Conservation (phyloP, 2,888 invertebrate genomes). For the Microctonus hyperodae region DNA sequence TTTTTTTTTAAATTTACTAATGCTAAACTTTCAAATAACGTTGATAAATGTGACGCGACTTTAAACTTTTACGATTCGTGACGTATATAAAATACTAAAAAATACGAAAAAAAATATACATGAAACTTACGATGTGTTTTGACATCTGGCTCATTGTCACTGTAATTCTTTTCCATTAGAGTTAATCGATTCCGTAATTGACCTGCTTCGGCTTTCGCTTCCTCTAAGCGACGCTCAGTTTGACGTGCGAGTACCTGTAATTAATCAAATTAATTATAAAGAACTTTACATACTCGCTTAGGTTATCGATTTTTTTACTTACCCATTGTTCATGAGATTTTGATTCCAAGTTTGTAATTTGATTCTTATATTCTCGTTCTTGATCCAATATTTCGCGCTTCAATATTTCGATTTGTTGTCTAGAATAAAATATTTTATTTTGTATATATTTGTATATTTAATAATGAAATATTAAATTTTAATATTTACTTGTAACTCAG, state of each 20-base stretch:
- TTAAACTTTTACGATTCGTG: no score
- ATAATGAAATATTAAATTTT: slow-evolving; percentile 3
- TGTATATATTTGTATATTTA: neutral
- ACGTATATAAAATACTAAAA: no score
- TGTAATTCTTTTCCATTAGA: slow-evolving; percentile 65
- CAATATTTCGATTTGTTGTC: slow-evolving; percentile 73
- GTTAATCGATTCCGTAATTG: slow-evolving; percentile 72
- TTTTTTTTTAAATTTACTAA: neutral
- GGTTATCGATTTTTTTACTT: slow-evolving; percentile 37
- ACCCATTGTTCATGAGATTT: slow-evolving; percentile 88
- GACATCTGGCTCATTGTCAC: slow-evolving; percentile 63
- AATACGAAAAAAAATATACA: neutral
- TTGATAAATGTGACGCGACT: neutral
- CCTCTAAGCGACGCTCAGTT: slow-evolving; percentile 83
- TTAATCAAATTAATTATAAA: slow-evolving; percentile 15
- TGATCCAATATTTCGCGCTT: slow-evolving; percentile 88
- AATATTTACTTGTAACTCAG: slow-evolving; percentile 74
- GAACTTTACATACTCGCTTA: no score
- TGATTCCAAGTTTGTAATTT: slow-evolving; percentile 80
- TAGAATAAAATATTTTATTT: no score
- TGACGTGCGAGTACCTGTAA: slow-evolving; percentile 77
- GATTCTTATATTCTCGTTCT: slow-evolving; percentile 73
- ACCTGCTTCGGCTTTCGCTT: slow-evolving; percentile 76
- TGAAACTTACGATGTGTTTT: slow-evolving; percentile 65
- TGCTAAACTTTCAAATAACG: neutral